Base-by-base conservation (phyloP, 2,113 vertebrate species). In the Ammodytes marinus region DNA sequence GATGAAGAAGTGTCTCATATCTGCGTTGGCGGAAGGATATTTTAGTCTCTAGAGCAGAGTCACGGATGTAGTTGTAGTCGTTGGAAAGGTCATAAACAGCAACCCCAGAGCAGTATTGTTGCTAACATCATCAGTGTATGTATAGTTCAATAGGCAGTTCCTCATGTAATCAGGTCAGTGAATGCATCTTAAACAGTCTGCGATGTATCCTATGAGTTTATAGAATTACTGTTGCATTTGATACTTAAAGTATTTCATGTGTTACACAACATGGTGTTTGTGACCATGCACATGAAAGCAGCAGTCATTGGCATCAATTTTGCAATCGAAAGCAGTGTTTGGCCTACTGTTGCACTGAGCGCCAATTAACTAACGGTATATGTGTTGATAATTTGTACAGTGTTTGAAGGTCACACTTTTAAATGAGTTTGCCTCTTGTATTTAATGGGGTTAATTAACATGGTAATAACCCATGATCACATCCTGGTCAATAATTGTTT, bases 361-460 rank as follows among this genome's bases (percentile, higher is more conserved):
- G 4, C 61, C 53, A 50, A 74, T 86, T 82, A 89, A 83, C 43
- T 49, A 81, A 74, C 49, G 54, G 53, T 70, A 50, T 76, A 69
- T 87, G 82, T 84, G 66, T 65, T 72, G 69, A 86, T 85, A 75
- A 65, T 86, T 81, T 83, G 78, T 86, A 79, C 79, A 88, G 19
- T 86, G 69, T 83, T 86, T 89, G 75, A 90, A 90, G 89, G 88
- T 92, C 89, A 89, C 68, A 83, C 27, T 79, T 88, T 89, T 86
- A 86, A 88, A 92, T 82, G 40, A 88, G 59, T n/a, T 9, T 54
- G 58, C 57, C 60, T 71, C 80, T 82, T 77, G 69, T 86, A 64
- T 83, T 88, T 92, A 89, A 91, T 92, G 82, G 75, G 82, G 89
- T 88, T 93, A 92, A 93, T 93, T 91, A 90, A 70, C 70, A 81